Evolutionary conservation across 2,888 invertebrate genomes (phyloP).

Genomic region (Nebria brevicollis): DNA sequence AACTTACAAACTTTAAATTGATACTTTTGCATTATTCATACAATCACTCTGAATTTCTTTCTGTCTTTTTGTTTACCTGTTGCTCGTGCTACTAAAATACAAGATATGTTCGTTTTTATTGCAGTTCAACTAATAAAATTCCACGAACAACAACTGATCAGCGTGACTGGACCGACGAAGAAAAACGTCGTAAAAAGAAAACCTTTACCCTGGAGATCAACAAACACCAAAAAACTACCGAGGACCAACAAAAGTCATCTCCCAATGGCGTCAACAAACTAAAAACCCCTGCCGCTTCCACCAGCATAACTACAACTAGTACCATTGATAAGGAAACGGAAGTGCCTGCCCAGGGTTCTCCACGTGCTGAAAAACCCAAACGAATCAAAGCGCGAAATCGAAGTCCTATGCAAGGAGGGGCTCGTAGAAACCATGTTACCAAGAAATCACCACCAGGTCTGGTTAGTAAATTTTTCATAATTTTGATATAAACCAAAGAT

Average conservation of each 20-base stretch:
- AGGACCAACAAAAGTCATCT: constrained; percentile 42
- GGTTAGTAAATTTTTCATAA: constrained; percentile 51
- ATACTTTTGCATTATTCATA: constrained; percentile 17
- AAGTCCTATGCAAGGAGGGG: constrained; percentile 59
- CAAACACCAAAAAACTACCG: constrained; percentile 61
- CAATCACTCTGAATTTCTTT: constrained; percentile 6
- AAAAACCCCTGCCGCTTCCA: constrained; percentile 15
- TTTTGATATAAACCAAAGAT: not conserved
- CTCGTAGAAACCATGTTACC: constrained; percentile 54
- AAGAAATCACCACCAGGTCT: constrained; percentile 54
- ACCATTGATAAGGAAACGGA: constrained; percentile 26
- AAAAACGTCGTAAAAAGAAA: constrained; percentile 76
- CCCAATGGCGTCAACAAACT: constrained; percentile 34
- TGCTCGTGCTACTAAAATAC: not conserved
- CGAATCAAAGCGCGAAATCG: constrained; percentile 59
- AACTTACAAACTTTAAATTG: not conserved
- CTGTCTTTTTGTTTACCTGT: not conserved
- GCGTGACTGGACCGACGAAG: constrained; percentile 74
- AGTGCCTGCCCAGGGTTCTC: constrained; percentile 32
- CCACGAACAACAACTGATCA: constrained; percentile 53
- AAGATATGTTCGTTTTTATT: constrained; percentile 11
- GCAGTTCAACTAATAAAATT: constrained; percentile 64
- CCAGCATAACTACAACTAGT: constrained; percentile 36
- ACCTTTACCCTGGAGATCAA: constrained; percentile 82
- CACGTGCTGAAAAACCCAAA: constrained; percentile 58